Conservation (phyloP, 2,797 vertebrate species). For the Channa striata region DNA sequence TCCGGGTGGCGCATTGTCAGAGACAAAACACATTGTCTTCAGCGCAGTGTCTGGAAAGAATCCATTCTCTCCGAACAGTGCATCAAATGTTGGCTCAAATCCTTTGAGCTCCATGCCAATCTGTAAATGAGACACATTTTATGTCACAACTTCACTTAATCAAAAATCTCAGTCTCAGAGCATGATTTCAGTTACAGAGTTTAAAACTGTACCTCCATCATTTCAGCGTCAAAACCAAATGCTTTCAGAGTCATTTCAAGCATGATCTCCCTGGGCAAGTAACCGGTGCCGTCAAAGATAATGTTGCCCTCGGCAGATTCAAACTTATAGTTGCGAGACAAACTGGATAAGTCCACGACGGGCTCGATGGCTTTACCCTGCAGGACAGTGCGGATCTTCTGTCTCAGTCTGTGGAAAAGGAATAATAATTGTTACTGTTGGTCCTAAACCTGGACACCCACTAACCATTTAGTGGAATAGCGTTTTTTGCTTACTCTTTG, state of each 20-base stretch:
- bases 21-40: constrained; percentile 91
- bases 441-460: no score
- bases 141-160: background rate
- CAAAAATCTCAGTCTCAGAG: background rate
- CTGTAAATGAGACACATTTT: constrained; percentile 75
- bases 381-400: constrained; percentile 83
- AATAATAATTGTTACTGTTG: background rate
- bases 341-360: constrained; percentile 85
- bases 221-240: constrained; percentile 88
- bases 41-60: constrained; percentile 92
- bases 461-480: no score
- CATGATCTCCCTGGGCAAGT: constrained; percentile 92
- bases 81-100: constrained; percentile 92
- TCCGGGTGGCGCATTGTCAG: constrained; percentile 86
- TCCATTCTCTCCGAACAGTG: constrained; percentile 91
- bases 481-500: constrained; percentile 82
- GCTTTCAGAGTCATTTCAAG: constrained; percentile 92
- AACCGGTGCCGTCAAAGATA: constrained; percentile 89
- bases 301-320: constrained; percentile 90
- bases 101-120: constrained; percentile 92
- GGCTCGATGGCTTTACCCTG: constrained; percentile 84
- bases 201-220: constrained; percentile 90
- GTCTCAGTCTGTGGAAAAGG: constrained; percentile 84
- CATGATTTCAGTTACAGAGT: background rate
- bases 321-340: constrained; percentile 90